Percentiles rank a stretch among this genome's conserved stretches.
These are phyloP conservation scores for Rhyacophila evoluta DNA, from an alignment of 2,888 invertebrate species.

Conservation along the genomic window DNA sequence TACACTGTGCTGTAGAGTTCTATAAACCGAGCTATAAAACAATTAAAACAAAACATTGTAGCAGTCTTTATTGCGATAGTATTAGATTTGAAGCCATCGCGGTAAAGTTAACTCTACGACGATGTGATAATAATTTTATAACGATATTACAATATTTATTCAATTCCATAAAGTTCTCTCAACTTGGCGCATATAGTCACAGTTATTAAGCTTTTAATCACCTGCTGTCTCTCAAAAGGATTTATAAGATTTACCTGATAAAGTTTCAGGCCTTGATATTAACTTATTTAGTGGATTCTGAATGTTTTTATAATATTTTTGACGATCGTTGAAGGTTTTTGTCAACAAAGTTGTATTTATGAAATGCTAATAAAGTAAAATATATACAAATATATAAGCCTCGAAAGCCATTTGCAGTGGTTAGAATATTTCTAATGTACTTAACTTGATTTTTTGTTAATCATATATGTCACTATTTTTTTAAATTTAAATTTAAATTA, in stretches of 20 bases:
- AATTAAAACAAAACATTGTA: background rate
- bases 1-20: no score
- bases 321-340: background rate
- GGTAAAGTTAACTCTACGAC: background rate
- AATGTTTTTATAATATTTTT: background rate
- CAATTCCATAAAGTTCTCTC: background rate
- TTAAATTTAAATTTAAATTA: no score
- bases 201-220: constrained; percentile 14
- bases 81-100: background rate
- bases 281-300: background rate
- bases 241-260: background rate
- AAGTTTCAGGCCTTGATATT: background rate
- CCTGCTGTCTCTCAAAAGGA: background rate
- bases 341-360: no score
- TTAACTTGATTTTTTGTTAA: no score
- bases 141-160: constrained; percentile 13
- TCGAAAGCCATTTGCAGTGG: no score
- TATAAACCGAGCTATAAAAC: no score
- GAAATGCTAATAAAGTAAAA: no score
- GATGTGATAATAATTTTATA: background rate
- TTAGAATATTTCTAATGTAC: no score
- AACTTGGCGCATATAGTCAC: constrained; percentile 17
- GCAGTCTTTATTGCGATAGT: background rate
- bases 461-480: no score
- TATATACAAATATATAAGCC: no score